These are phyloP conservation scores for Hydrozoanthus tunicans DNA, from an alignment of 64 coral and sea anemone species.

Conservation along the genomic window DNA sequence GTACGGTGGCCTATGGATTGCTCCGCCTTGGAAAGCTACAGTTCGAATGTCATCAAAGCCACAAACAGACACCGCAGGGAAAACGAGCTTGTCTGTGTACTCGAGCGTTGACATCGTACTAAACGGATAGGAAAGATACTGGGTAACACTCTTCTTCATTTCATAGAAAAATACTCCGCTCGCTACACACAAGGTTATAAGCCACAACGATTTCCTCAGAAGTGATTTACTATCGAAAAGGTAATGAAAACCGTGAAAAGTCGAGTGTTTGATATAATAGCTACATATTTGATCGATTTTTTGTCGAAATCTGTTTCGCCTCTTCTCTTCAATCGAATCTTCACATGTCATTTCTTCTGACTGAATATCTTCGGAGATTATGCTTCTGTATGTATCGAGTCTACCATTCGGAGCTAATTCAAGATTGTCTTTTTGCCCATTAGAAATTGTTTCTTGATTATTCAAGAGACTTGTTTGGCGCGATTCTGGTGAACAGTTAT, in stretches of 20 bases:
- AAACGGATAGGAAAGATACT: constrained; percentile 80
- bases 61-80: constrained; percentile 83
- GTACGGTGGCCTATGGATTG: background rate
- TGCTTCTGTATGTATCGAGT: constrained; percentile 24
- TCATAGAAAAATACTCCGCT: constrained; percentile 81
- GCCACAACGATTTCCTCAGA: constrained; percentile 69
- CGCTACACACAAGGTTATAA: constrained; percentile 62
- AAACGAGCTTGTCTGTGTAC: constrained; percentile 57
- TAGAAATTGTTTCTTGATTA: constrained; percentile 19
- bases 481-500: constrained; percentile 50
- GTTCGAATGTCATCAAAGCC: constrained; percentile 75
- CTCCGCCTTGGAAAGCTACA: constrained; percentile 27
- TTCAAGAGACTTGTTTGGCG: constrained; percentile 18
- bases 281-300: constrained; percentile 57
- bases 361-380: constrained; percentile 40
- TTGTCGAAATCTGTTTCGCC: constrained; percentile 22
- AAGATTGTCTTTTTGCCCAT: constrained; percentile 37
- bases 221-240: constrained; percentile 89
- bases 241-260: constrained; percentile 86
- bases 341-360: constrained; percentile 56
- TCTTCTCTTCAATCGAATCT: background rate
- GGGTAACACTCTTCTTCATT: constrained; percentile 68
- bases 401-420: constrained; percentile 49
- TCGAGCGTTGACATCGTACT: constrained; percentile 78
- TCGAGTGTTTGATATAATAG: constrained; percentile 74